Evolutionary conservation across 2,797 vertebrate species (phyloP), one percentile per base, ranked within the genome.

Genomic region (Cyclura pinguis): DNA sequence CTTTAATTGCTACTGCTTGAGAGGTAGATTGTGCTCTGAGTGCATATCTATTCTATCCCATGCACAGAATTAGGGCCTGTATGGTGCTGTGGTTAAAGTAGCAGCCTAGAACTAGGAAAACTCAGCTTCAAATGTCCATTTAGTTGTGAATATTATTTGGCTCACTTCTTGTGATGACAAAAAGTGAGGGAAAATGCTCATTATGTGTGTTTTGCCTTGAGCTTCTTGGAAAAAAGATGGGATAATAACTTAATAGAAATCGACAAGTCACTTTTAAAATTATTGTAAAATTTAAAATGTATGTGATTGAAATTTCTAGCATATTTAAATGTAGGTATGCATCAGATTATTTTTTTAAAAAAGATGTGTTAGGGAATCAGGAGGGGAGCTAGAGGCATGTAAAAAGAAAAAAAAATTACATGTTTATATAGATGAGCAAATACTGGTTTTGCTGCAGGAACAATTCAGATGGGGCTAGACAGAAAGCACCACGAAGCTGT

Each of bases 381-480:
- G 78, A 5, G 69, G 55, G 57, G 64, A 6, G 13, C 87, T 55
- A 27, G 14, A 67, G 83, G 16, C 0, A 32, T 88, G 20, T 80
- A 52, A 62, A 57, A 86, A 47, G 42, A 47, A 47, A 47, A 47
- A 47, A 94, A 93, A 88, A n/a, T 88, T 72, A 81, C 73, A 89
- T 85, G 2, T 42, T 62, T 18, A 0, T 78, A 59, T n/a, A 91
- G 16, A 35, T 62, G 27, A 89, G 32, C 73, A 92, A n/a, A 42
- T 94, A 84, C 84, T 89, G 13, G 47, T 57, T 8, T 85, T 88
- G 22, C 7, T 90, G 90, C 29, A 84, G 84, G 62, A 89, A 29
- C 64, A 57, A 64, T 2, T 0, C 0, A 74, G 38, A 50, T 4
- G 8, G 84, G 16, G 8, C 32, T 83, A 29, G 55, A 80, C 59